Conservation (phyloP, 2,113 vertebrate genomes). For the Dicrurus megarhynchus region DNA sequence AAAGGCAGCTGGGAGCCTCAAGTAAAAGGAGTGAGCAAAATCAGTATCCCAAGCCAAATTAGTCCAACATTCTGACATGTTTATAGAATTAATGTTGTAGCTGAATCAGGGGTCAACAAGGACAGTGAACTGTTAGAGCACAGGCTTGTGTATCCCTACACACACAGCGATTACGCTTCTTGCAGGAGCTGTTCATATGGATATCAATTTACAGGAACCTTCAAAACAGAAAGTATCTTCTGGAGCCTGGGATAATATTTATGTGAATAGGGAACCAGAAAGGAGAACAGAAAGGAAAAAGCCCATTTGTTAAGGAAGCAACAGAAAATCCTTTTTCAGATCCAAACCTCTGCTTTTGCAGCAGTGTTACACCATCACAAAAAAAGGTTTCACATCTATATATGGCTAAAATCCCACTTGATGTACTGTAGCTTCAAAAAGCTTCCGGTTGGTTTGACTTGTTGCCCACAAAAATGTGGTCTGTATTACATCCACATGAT, state of each 20-base stretch:
- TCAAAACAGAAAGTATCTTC: slow-evolving; percentile 22
- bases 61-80: background rate
- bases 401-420: background rate
- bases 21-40: background rate
- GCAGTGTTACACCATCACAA: background rate
- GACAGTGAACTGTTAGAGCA: background rate
- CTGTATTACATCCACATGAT: background rate
- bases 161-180: accelerated
- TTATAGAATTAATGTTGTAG: background rate
- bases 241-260: slow-evolving; percentile 42
- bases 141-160: background rate
- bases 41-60: background rate
- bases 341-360: slow-evolving; percentile 13
- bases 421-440: background rate
- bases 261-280: slow-evolving; percentile 50
- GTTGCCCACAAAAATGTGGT: background rate
- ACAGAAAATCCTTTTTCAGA: background rate
- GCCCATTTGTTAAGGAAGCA: slow-evolving; percentile 32
- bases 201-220: background rate
- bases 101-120: background rate
- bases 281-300: slow-evolving; percentile 67
- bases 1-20: background rate
- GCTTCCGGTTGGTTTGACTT: background rate
- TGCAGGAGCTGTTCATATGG: background rate
- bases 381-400: background rate